phyloP scores from a whole-genome alignment of 2,113 vertebrate genomes.

The Nothocercus julius region DNA sequence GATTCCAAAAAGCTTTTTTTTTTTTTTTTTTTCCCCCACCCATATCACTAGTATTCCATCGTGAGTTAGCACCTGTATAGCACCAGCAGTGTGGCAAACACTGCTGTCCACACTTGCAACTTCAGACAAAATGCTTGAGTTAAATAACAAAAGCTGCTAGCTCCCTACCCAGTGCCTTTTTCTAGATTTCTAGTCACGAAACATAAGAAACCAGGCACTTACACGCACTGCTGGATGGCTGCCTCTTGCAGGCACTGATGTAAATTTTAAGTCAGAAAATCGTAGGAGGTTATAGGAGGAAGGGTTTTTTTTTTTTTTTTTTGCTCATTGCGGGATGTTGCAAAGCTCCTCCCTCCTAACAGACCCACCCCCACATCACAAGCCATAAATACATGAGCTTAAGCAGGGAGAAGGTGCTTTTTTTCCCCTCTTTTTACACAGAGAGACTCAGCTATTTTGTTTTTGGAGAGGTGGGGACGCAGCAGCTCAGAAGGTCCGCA shows the following conservation, averaged over 20 bases:
- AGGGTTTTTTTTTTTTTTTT: background rate
- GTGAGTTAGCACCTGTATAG: rapidly evolving
- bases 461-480: background rate
- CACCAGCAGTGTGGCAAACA: rapidly evolving
- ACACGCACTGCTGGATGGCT: background rate
- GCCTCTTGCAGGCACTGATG: background rate
- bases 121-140: too few relatives aligned
- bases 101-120: rapidly evolving
- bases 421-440: background rate
- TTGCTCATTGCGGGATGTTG: background rate
- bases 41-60: rapidly evolving
- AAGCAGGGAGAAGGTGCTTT: rapidly evolving
- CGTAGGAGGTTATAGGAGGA: background rate
- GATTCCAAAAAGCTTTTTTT: rapidly evolving
- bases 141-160: too few relatives aligned
- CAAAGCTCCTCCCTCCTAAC: background rate
- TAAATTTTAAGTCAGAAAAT: background rate
- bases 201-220: background rate
- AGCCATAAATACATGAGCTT: background rate
- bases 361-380: background rate
- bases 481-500: background rate
- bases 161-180: background rate
- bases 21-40: rapidly evolving
- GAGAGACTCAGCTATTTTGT: background rate
- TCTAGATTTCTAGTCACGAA: background rate